These are phyloP conservation scores for Pungitius pungitius DNA, from an alignment of 2,113 vertebrate species.

Conservation along the genomic window DNA sequence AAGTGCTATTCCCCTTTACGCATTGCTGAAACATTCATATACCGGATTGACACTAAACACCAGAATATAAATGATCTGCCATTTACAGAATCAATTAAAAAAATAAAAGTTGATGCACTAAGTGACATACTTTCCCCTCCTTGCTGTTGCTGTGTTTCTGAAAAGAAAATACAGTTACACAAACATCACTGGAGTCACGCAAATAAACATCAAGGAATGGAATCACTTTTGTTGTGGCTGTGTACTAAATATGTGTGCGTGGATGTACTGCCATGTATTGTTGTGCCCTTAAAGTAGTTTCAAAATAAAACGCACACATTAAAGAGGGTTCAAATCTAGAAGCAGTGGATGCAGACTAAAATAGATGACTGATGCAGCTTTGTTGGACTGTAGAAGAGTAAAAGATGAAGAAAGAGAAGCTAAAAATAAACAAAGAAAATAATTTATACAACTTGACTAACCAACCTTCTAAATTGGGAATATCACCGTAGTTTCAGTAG, in stretches of 20 bases:
- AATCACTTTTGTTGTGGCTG: constrained; percentile 50
- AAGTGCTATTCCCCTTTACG: constrained; percentile 64
- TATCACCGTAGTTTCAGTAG: neutral
- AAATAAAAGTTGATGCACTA: constrained; percentile 72
- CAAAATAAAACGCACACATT: constrained; percentile 30
- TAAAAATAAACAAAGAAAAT: constrained; percentile 15
- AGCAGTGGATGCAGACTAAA: constrained; percentile 14
- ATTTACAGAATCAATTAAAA: constrained; percentile 67
- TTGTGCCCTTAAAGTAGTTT: constrained; percentile 43
- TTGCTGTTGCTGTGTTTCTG: constrained; percentile 83
- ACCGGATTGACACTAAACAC: constrained; percentile 54
- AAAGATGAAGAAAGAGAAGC: constrained; percentile 27
- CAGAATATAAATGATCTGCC: constrained; percentile 50
- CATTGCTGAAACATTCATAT: constrained; percentile 42
- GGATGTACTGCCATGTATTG: constrained; percentile 18
- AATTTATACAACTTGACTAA: neutral
- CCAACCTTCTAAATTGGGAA: neutral
- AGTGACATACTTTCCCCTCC: constrained; percentile 83
- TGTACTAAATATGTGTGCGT: constrained; percentile 16
- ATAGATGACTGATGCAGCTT: neutral
- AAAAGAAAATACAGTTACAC: constrained; percentile 82
- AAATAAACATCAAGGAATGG: constrained; percentile 64
- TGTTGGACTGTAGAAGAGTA: constrained; percentile 16
- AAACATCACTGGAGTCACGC: constrained; percentile 67
- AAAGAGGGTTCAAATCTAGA: constrained; percentile 38